Evolutionary conservation across 2,888 invertebrate species (phyloP).

Genomic region (Calameuta filiformis): DNA sequence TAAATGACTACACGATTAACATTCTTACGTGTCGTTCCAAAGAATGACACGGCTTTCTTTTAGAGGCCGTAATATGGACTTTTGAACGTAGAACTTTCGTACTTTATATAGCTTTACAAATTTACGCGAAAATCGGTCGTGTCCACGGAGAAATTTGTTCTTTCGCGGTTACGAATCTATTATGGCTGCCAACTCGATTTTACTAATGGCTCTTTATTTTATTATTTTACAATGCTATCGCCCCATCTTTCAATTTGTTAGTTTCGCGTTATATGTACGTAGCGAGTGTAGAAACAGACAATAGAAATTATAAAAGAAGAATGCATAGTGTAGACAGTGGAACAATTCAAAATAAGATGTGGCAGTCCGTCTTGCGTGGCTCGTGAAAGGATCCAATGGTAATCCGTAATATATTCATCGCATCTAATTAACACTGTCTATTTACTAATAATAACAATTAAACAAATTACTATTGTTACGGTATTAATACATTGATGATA

Average conservation of each 20-base stretch:
- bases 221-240: background rate
- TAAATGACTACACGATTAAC: background rate
- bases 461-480: constrained; percentile 36
- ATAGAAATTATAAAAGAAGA: background rate
- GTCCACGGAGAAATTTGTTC: background rate
- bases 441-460: background rate
- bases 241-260: background rate
- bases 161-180: background rate
- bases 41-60: background rate
- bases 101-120: constrained; percentile 34
- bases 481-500: constrained; percentile 40
- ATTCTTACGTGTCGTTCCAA: background rate
- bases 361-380: background rate
- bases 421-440: constrained; percentile 1
- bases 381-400: constrained; percentile 1
- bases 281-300: background rate
- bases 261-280: background rate
- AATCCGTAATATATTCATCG: background rate
- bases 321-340: too few relatives aligned
- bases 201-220: background rate
- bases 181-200: background rate
- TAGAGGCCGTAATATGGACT: background rate
- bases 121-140: constrained; percentile 9
- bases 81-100: constrained; percentile 19
- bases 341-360: background rate